phyloP scores from a whole-genome alignment of 92 coral and sea anemone genomes.

The Isaurus tuberculatus region DNA sequence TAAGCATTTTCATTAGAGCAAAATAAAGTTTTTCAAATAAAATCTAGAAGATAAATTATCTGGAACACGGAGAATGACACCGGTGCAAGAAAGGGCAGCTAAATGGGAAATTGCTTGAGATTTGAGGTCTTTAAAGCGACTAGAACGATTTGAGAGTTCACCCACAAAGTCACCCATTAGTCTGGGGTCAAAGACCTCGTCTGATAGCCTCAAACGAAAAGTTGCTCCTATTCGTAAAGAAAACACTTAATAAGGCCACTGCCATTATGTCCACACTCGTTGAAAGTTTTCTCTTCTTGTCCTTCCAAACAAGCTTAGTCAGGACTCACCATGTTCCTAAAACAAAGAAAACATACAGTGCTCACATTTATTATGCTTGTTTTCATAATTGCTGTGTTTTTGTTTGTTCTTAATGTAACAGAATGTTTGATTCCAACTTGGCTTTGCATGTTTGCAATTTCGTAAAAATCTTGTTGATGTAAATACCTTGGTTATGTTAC shows the following conservation, averaged over 20 bases:
- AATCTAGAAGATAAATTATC: neutral
- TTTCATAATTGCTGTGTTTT: too few relatives aligned
- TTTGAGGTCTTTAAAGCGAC: neutral
- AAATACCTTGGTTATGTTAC: too few relatives aligned
- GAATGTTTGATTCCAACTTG: too few relatives aligned
- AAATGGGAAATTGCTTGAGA: conserved; percentile 1
- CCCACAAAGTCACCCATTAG: neutral
- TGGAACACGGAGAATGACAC: neutral
- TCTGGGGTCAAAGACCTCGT: conserved; percentile 7
- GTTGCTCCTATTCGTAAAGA: neutral
- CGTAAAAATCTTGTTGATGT: too few relatives aligned
- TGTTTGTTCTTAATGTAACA: too few relatives aligned
- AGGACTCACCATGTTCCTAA: too few relatives aligned
- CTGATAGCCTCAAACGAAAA: too few relatives aligned
- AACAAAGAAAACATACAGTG: too few relatives aligned
- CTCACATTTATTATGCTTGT: too few relatives aligned
- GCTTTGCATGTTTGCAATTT: too few relatives aligned
- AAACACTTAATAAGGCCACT: neutral
- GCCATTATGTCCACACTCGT: neutral
- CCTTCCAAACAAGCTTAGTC: too few relatives aligned
- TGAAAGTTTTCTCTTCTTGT: too few relatives aligned
- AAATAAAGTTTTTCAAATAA: conserved; percentile 5
- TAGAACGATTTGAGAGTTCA: neutral
- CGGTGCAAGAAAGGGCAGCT: conserved; percentile 19
- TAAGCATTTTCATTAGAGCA: neutral